phyloP scores from a whole-genome alignment of 2,113 vertebrate genomes.

The Nematolebias whitei region DNA sequence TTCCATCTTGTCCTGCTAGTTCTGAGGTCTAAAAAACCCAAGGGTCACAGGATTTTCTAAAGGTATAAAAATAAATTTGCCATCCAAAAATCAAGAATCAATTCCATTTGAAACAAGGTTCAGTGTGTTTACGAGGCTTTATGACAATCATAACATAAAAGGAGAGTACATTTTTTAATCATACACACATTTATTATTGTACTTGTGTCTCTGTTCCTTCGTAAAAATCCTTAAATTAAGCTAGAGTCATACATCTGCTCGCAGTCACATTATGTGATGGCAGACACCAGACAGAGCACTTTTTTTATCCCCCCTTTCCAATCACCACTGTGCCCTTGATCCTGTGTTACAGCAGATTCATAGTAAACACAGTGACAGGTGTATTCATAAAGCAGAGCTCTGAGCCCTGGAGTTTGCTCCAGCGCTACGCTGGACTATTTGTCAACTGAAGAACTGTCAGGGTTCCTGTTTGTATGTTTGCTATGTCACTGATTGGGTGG shows the following conservation, averaged over 20 bases:
- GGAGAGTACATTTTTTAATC: conserved; percentile 15
- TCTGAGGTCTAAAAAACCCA: conserved; percentile 10
- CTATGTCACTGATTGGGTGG: conserved; percentile 26
- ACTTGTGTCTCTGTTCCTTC: conserved; percentile 24
- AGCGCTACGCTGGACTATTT: conserved; percentile 56
- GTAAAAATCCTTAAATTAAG: conserved; percentile 32
- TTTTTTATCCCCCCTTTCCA: conserved; percentile 56
- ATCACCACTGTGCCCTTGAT: conserved; percentile 70
- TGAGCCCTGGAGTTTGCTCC: conserved; percentile 52
- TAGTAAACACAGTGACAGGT: conserved; percentile 76
- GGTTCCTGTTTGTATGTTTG: conserved; percentile 27
- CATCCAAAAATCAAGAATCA: conserved; percentile 32
- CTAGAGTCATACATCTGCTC: conserved; percentile 53
- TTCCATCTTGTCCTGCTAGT: not conserved
- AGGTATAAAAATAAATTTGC: conserved; percentile 14
- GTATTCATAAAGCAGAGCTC: conserved; percentile 71
- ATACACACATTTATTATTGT: conserved; percentile 17
- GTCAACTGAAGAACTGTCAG: conserved; percentile 66
- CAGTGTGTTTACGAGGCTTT: not conserved
- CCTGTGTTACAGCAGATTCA: conserved; percentile 69
- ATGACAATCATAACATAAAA: conserved; percentile 10
- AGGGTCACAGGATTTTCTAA: conserved; percentile 15
- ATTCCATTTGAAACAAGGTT: conserved; percentile 17
- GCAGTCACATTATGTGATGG: conserved; percentile 49
- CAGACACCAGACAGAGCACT: conserved; percentile 39